These are phyloP conservation scores for Conger conger DNA, from an alignment of 2,113 vertebrate species.

Conservation along the genomic window DNA sequence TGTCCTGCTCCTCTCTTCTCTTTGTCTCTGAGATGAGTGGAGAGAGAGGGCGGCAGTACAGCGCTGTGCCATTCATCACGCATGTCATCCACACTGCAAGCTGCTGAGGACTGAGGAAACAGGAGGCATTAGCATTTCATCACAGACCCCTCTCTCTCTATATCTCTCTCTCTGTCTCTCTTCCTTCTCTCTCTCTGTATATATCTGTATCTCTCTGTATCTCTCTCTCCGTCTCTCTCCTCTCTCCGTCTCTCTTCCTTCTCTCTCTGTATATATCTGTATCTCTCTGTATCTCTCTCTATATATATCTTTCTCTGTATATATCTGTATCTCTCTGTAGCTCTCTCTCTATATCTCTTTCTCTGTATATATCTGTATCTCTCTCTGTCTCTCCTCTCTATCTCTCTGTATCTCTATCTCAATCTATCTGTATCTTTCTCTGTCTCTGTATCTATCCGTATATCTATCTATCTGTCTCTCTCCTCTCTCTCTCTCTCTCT, in stretches of 20 bases:
- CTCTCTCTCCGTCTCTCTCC: slow-evolving; percentile 50
- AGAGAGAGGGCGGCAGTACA: slow-evolving; percentile 89
- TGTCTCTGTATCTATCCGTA: neutral
- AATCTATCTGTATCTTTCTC: neutral
- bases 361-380: too few relatives aligned
- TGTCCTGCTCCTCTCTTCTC: slow-evolving; percentile 52
- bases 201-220: slow-evolving; percentile 23
- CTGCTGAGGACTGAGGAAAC: slow-evolving; percentile 82
- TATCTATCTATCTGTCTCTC: neutral
- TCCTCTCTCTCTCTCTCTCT: too few relatives aligned
- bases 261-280: slow-evolving; percentile 15
- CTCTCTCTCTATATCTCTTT: too few relatives aligned
- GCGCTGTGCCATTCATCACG: slow-evolving; percentile 93
- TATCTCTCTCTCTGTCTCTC: slow-evolving; percentile 61
- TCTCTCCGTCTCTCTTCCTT: neutral
- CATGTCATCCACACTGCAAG: slow-evolving; percentile 89
- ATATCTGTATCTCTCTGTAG: too few relatives aligned
- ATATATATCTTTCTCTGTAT: slow-evolving; percentile 8
- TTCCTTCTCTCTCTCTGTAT: slow-evolving; percentile 49
- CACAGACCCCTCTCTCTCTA: slow-evolving; percentile 58
- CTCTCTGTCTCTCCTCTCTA: too few relatives aligned
- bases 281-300: neutral
- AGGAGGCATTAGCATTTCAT: slow-evolving; percentile 86
- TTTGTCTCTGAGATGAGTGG: slow-evolving; percentile 82
- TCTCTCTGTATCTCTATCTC: neutral